Conservation (phyloP, 2,888 invertebrate species). For the Amiota mariae region DNA sequence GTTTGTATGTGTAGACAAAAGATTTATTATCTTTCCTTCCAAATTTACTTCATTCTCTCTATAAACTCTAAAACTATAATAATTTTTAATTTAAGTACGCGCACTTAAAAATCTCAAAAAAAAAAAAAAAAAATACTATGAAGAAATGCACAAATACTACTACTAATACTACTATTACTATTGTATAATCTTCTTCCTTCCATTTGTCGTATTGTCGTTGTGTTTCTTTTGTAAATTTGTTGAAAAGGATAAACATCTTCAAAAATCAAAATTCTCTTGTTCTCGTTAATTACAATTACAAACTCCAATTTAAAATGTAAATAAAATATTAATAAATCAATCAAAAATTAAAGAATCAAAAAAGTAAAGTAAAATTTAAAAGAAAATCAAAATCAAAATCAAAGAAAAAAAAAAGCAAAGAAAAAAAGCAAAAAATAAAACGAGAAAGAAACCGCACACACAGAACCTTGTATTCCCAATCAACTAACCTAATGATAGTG, state of each 20-base stretch:
- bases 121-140: background rate
- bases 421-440: constrained; percentile 44
- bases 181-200: constrained; percentile 35
- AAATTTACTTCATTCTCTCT: background rate
- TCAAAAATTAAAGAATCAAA: constrained; percentile 19
- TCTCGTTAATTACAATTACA: constrained; percentile 1
- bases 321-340: background rate
- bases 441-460: constrained; percentile 71
- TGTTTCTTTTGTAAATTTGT: too few species aligned
- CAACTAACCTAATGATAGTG: constrained; percentile 76
- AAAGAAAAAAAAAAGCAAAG: constrained; percentile 35
- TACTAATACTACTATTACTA: constrained; percentile 1
- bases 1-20: constrained; percentile 1
- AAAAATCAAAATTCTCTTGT: constrained; percentile 8
- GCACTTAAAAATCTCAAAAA: background rate
- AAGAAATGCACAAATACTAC: constrained; percentile 12
- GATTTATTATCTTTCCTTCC: background rate
- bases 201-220: too few species aligned
- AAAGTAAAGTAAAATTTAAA: constrained; percentile 10
- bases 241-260: constrained; percentile 11
- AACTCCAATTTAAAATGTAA: too few species aligned
- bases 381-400: constrained; percentile 22
- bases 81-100: too few species aligned
- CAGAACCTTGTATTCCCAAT: constrained; percentile 75
- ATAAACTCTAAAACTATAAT: background rate